Percentiles rank a stretch among this genome's conserved stretches.
These are phyloP conservation scores for Enteromius unitaeniatus DNA, from an alignment of 2,797 vertebrate genomes.

Conservation along the genomic window DNA sequence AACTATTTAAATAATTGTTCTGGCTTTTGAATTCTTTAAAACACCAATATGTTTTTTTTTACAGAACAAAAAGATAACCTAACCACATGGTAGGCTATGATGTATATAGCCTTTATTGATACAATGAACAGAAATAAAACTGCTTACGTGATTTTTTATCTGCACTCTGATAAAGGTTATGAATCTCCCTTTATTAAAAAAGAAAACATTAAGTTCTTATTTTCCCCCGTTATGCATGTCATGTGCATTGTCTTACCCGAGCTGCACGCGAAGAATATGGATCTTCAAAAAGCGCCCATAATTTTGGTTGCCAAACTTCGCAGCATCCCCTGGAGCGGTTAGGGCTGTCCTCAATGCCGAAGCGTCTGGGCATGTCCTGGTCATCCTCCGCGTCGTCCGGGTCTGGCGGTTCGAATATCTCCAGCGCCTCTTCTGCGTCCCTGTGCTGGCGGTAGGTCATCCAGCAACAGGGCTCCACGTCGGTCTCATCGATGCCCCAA, in stretches of 20 bases:
- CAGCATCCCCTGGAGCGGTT: slow-evolving; percentile 82
- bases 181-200: background rate
- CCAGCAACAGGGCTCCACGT: slow-evolving; percentile 99
- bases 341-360: slow-evolving; percentile 88
- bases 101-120: background rate
- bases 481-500: slow-evolving; percentile 98
- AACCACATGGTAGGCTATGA: background rate
- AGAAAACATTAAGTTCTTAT: background rate
- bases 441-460: slow-evolving; percentile 98
- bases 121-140: background rate
- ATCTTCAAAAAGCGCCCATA: slow-evolving; percentile 98
- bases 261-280: slow-evolving; percentile 94
- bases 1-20: background rate
- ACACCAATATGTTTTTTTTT: background rate
- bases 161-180: background rate
- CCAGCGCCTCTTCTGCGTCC: slow-evolving; percentile 96
- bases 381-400: slow-evolving; percentile 83
- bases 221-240: background rate
- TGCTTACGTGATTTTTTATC: background rate
- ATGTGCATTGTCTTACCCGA: slow-evolving; percentile 83
- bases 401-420: slow-evolving; percentile 93
- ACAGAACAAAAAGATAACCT: background rate
- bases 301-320: slow-evolving; percentile 87
- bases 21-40: background rate
- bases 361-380: slow-evolving; percentile 75